Conservation (phyloP, 2,888 invertebrate genomes). For the Andrena dorsata region DNA sequence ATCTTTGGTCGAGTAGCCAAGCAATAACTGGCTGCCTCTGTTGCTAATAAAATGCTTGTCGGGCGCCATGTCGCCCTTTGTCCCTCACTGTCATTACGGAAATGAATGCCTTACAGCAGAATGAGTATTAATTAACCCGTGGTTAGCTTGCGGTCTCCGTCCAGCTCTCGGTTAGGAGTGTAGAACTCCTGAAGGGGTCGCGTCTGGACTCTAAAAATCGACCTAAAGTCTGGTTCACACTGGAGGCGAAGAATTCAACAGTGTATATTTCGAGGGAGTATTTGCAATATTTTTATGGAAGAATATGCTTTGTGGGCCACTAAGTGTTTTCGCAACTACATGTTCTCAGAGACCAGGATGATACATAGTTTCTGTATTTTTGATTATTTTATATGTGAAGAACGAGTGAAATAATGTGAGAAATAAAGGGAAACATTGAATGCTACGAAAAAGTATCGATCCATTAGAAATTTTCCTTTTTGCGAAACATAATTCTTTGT, state of each 20-base stretch:
- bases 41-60: conserved; percentile 47
- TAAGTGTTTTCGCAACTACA: too few relatives aligned
- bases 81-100: conserved; percentile 57
- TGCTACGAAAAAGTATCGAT: too few relatives aligned
- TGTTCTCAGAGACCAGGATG: too few relatives aligned
- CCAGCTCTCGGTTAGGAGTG: conserved; percentile 9
- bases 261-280: too few relatives aligned
- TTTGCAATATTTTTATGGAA: not conserved
- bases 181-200: conserved; percentile 8
- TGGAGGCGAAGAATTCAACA: not conserved
- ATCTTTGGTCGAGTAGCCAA: conserved; percentile 3
- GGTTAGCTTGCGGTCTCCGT: conserved; percentile 58
- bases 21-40: conserved; percentile 22
- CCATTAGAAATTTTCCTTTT: too few relatives aligned
- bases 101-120: conserved; percentile 53
- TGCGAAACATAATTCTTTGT: too few relatives aligned
- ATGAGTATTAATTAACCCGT: conserved; percentile 68
- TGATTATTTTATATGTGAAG: too few relatives aligned
- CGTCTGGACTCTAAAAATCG: not conserved
- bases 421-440: too few relatives aligned
- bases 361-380: too few relatives aligned
- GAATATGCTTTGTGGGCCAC: too few relatives aligned
- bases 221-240: not conserved
- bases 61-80: conserved; percentile 34
- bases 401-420: too few relatives aligned